Conservation (phyloP, 2,113 vertebrate genomes). For the Anolis sagrei region DNA sequence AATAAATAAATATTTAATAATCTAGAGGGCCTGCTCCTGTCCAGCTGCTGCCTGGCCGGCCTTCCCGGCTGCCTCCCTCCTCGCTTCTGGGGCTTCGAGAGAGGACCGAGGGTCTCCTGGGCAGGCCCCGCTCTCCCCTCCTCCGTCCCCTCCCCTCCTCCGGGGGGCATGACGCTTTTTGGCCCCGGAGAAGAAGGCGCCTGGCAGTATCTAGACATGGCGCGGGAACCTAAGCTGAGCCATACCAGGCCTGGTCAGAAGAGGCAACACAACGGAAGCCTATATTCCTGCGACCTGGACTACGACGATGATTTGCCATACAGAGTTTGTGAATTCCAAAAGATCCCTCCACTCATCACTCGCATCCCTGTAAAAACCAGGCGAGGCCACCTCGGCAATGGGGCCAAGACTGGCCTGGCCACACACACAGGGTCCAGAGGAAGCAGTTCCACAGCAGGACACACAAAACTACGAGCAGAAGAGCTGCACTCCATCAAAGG, state of each 20-base stretch:
- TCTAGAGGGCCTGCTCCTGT: no score
- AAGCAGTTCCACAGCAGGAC: neutral
- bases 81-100: no score
- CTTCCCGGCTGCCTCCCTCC: no score
- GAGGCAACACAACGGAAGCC: conserved; percentile 46
- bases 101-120: no score
- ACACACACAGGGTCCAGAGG: conserved; percentile 5
- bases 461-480: conserved; percentile 73
- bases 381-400: neutral
- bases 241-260: conserved; percentile 59
- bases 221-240: conserved; percentile 49
- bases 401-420: conserved; percentile 54
- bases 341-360: conserved; percentile 65
- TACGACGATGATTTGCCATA: no score
- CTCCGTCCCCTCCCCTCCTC: no score
- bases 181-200: no score
- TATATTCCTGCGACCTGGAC: conserved; percentile 71
- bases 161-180: no score
- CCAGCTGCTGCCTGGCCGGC: no score
- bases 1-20: no score
- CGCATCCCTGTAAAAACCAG: conserved; percentile 58
- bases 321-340: conserved; percentile 63
- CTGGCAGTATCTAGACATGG: conserved; percentile 68
- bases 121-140: no score
- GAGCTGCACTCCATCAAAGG: conserved; percentile 87